These are phyloP conservation scores for Dioctria linearis DNA, from an alignment of 2,888 invertebrate species.

Conservation along the genomic window DNA sequence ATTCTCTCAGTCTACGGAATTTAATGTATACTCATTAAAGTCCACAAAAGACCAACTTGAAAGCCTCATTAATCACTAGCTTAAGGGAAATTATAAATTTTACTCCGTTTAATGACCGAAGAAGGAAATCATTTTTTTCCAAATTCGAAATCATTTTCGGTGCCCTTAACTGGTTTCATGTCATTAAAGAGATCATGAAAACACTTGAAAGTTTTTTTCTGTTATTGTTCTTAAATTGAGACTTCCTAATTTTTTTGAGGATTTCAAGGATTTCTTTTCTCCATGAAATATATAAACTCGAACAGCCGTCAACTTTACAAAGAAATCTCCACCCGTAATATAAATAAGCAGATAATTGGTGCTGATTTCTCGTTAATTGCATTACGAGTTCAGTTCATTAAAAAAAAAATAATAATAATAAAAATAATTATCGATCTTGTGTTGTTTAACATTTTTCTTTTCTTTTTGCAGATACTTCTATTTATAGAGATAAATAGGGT, in stretches of 20 bases:
- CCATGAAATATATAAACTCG: background rate
- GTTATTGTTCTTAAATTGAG: background rate
- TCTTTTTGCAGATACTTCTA: no score
- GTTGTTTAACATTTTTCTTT: no score
- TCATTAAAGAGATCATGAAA: background rate
- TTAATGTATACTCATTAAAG: background rate
- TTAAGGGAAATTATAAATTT: background rate
- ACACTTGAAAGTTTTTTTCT: background rate
- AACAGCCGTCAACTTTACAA: background rate
- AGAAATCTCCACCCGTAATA: background rate
- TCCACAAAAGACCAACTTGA: background rate
- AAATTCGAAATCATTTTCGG: background rate
- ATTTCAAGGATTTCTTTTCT: background rate
- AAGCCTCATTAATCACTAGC: background rate
- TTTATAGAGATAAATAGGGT: no score
- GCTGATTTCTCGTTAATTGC: background rate
- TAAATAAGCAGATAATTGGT: background rate
- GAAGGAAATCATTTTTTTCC: background rate
- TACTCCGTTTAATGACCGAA: background rate
- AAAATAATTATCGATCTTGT: no score
- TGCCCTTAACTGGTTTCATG: background rate
- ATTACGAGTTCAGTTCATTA: background rate
- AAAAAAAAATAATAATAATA: no score
- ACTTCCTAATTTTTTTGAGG: slow-evolving; percentile 6
- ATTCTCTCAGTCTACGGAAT: background rate